phyloP scores from a whole-genome alignment of 2,113 vertebrate genomes.

The Vombatus ursinus region DNA sequence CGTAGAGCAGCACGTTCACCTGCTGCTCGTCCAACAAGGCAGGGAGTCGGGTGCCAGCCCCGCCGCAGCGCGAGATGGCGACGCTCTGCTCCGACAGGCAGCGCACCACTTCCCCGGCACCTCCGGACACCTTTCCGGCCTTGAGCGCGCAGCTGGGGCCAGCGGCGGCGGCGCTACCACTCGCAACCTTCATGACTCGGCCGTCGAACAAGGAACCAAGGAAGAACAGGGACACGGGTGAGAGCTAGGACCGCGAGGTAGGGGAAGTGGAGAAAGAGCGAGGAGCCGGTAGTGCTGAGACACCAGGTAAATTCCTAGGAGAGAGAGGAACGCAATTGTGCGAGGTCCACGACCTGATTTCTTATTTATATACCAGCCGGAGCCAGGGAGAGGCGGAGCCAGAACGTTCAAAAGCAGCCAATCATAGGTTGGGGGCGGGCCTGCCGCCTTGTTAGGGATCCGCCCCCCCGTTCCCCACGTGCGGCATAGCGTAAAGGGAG shows the following conservation, averaged over 20 bases:
- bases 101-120: conserved; percentile 86
- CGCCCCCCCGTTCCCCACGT: background rate
- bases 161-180: conserved; percentile 81
- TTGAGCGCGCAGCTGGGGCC: conserved; percentile 85
- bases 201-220: background rate
- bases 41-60: conserved; percentile 75
- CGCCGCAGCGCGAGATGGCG: conserved; percentile 87
- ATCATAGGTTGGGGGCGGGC: background rate
- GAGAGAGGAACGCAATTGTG: fast-evolving
- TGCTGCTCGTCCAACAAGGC: conserved; percentile 88
- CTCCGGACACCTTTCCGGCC: conserved; percentile 83
- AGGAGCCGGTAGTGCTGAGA: fast-evolving
- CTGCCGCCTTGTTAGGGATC: background rate
- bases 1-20: conserved; percentile 90
- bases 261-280: fast-evolving
- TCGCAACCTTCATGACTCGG: conserved; percentile 84
- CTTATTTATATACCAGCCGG: conserved; percentile 58
- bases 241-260: fast-evolving
- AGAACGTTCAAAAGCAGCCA: conserved; percentile 36
- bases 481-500: background rate
- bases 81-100: conserved; percentile 90
- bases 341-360: fast-evolving
- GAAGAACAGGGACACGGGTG: fast-evolving
- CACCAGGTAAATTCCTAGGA: fast-evolving
- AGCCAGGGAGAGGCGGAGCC: background rate